Evolutionary conservation across 1,140 invertebrate species (phyloP), one percentile per base, ranked within the genome.

Genomic region (Drosophila aff.): DNA sequence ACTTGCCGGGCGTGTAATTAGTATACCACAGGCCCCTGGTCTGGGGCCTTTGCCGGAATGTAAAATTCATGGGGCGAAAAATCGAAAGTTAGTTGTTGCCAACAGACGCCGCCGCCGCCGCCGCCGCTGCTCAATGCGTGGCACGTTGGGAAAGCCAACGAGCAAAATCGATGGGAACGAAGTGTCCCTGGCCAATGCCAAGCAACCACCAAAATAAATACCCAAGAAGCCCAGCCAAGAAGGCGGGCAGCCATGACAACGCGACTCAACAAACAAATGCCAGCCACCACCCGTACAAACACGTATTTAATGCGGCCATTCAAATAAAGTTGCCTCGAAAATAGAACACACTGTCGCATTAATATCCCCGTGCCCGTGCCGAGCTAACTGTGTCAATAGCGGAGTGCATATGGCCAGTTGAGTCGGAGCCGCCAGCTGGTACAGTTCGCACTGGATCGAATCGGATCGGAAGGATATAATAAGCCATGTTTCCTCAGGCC

Each of bases 401-500:
- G 61, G 53, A 60, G 41, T 80, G 84, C 73, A 82, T 86, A 52
- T 61, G 38, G 50, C 74, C 71, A 64, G 65, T 71, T 77, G 64
- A 68, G 67, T 79, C 52, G 63, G 40, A 59, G 59, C 76, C 47
- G 57, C 28, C 66, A 52, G 66, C 50, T 50, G 64, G 44, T 55
- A 57, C 64, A 50, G 53, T 60, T 76, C 75, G 47, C 47, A 47
- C 23, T 31, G 41, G 21, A 33, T 46, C 13, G 16, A 26, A 23
- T n/a, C 36, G 31, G 26, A 52, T 38, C 3, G 23, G 31, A 79
- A 46, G 41, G 28, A 61, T 33, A 44, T 13, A 21, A 15, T 1
- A 65, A 65, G 62, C 41, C 41, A 92, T 92, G 92, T 90, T 69
- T 73, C 91, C 92, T 8, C 91, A 92, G 65, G 83, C 91, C 1